Base-by-base conservation (phyloP, 1,140 invertebrate species). In the Lutraria rhynchaena region DNA sequence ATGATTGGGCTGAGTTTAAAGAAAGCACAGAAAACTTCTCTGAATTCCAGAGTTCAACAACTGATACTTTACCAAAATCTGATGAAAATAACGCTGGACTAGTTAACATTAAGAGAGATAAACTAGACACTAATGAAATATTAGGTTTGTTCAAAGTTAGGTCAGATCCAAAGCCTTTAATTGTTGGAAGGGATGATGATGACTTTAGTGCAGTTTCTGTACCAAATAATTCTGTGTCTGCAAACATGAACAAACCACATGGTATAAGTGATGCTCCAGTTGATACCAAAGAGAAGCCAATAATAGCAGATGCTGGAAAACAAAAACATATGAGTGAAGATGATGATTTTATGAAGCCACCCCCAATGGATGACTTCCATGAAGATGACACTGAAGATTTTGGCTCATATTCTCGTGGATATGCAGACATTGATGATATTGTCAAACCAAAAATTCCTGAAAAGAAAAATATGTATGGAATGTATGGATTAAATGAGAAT, bases 371-470 rank as follows among this genome's bases (percentile, higher is more conserved):
- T 80, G 83, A 86, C 53, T 51, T 31, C 35, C 55, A 17, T 49
- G 82, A 86, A 41, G 85, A 87, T 41, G 81, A 81, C 11, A 77
- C 87, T 65, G 83, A 89, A 76, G 94, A 94, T 81, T 95, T 94
- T 91, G 94, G 94, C 41, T 94, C 94, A 63, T 95, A 95, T 87
- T 91, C 94, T 58, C 82, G 80, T 15, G 87, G 85, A 29, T 86
- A 85, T 70, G 37, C 5, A 7, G 85, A 86, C 33, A 80, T 83
- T 63, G 82, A 83, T 41, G 63, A 80, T n/a, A 41, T 78, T 27
- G 37, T 71, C n/a, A 46, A 63, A 37, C 69, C 67, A 27, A 69
- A 75, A n/a, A 9, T 41, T 2, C 29, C 49, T 33, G 81, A 76
- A 49, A 69, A 69, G 37, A 76, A 76, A 37, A 75, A 49, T 35